Percentiles rank a stretch among this genome's conserved stretches.
phyloP scores from a whole-genome alignment of 1,140 invertebrate genomes.

The Drosophila nikananu region DNA sequence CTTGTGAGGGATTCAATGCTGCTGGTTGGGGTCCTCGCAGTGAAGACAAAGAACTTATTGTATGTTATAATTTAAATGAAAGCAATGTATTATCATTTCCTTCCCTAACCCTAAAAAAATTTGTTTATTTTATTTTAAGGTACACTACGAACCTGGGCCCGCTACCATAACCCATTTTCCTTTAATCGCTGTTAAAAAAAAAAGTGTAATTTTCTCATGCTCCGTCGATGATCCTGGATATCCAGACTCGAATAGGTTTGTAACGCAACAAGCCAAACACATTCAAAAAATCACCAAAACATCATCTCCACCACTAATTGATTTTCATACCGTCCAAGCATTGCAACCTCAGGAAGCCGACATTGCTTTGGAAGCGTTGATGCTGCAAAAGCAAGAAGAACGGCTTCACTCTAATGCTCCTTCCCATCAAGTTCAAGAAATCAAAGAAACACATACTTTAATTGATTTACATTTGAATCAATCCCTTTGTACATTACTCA shows the following conservation, averaged over 20 bases:
- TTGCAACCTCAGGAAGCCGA: conserved; percentile 71
- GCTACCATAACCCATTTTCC: conserved; percentile 91
- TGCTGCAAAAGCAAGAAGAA: conserved; percentile 69
- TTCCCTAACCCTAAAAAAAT: not conserved
- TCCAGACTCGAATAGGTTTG: conserved; percentile 88
- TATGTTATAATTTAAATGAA: conserved; percentile 21
- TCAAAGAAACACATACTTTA: conserved; percentile 83
- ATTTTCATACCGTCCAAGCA: conserved; percentile 77
- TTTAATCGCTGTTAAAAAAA: conserved; percentile 91
- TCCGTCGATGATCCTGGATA: conserved; percentile 92
- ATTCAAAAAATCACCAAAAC: conserved; percentile 16
- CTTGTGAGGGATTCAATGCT: conserved; percentile 93
- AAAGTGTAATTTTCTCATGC: conserved; percentile 91
- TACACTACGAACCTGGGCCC: conserved; percentile 90
- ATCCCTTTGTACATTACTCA: conserved; percentile 82
- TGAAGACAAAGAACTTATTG: conserved; percentile 88
- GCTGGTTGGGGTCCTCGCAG: conserved; percentile 94
- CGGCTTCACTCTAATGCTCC: conserved; percentile 20
- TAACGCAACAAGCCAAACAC: conserved; percentile 51
- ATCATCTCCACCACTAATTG: conserved; percentile 50
- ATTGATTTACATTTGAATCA: conserved; percentile 81
- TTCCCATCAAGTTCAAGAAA: conserved; percentile 44
- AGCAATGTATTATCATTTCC: not conserved
- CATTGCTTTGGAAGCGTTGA: conserved; percentile 74
- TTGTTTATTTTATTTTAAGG: conserved; percentile 38